These are phyloP conservation scores for Acrossocheilus wenchowensis DNA, from an alignment of 2,797 vertebrate species.

Conservation along the genomic window DNA sequence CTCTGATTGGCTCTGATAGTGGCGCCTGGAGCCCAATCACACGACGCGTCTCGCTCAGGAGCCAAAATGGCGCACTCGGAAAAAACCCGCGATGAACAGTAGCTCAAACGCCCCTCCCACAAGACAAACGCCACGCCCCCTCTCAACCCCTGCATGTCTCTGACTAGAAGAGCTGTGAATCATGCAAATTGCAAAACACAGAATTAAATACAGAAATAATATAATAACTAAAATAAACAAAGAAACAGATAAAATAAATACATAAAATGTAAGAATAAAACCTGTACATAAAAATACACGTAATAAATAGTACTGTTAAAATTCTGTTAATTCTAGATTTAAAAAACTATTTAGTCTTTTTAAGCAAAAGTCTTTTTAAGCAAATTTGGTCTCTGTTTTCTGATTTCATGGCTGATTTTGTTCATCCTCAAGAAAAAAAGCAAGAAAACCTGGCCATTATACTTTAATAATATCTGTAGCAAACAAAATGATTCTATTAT, in stretches of 20 bases:
- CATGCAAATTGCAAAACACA: not conserved
- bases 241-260: not conserved
- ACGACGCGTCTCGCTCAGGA: conserved; percentile 70
- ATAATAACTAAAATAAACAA: not conserved
- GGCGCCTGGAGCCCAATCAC: conserved; percentile 93
- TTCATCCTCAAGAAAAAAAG: not conserved
- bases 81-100: conserved; percentile 2
- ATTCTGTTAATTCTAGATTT: not conserved
- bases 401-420: not conserved
- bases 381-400: no score
- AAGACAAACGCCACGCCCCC: not conserved
- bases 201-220: not conserved
- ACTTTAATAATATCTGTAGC: not conserved
- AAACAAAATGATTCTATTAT: not conserved
- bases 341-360: no score
- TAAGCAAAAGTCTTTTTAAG: no score
- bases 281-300: not conserved
- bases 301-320: not conserved
- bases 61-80: conserved; percentile 80
- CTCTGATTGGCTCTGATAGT: conserved; percentile 97
- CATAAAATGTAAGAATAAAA: not conserved
- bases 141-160: not conserved
- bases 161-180: not conserved
- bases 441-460: not conserved
- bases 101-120: conserved; percentile 6